These are phyloP conservation scores for Suillia variegata DNA, from an alignment of 2,888 invertebrate genomes.

Conservation along the genomic window DNA sequence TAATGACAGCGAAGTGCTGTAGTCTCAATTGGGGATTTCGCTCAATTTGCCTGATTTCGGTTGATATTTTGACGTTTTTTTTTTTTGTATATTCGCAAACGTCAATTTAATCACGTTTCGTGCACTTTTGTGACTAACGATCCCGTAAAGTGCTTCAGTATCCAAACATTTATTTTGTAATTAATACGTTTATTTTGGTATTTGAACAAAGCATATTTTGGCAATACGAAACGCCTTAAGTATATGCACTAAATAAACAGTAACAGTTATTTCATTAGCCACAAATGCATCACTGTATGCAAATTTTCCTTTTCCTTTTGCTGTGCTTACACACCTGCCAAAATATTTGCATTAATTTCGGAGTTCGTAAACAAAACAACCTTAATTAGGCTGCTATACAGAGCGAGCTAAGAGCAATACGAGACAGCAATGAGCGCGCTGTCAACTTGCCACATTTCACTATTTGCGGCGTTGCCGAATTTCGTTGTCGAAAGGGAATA, in stretches of 20 bases:
- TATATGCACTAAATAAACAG: too few species aligned
- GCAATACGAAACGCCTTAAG: too few species aligned
- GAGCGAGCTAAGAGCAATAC: too few species aligned
- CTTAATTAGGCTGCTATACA: too few species aligned
- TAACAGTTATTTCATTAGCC: too few species aligned
- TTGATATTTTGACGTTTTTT: neutral
- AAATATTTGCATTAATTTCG: neutral
- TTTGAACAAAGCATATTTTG: too few species aligned
- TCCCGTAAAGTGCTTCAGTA: neutral
- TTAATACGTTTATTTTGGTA: too few species aligned
- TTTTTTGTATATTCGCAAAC: conserved; percentile 11
- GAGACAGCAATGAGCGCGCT: too few species aligned
- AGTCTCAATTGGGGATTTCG: conserved; percentile 52
- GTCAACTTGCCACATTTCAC: neutral
- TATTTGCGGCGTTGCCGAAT: conserved; percentile 22
- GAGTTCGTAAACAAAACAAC: too few species aligned
- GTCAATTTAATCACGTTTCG: conserved; percentile 15
- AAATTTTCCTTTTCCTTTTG: too few species aligned
- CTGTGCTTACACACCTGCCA: neutral
- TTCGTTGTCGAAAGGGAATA: conserved; percentile 9
- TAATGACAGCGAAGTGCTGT: conserved; percentile 47
- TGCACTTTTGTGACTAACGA: neutral
- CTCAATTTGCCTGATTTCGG: neutral
- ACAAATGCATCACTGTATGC: too few species aligned
- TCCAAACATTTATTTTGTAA: too few species aligned